Evolutionary conservation across 2,113 vertebrate species (phyloP).

Genomic region (Bombycilla garrulus): DNA sequence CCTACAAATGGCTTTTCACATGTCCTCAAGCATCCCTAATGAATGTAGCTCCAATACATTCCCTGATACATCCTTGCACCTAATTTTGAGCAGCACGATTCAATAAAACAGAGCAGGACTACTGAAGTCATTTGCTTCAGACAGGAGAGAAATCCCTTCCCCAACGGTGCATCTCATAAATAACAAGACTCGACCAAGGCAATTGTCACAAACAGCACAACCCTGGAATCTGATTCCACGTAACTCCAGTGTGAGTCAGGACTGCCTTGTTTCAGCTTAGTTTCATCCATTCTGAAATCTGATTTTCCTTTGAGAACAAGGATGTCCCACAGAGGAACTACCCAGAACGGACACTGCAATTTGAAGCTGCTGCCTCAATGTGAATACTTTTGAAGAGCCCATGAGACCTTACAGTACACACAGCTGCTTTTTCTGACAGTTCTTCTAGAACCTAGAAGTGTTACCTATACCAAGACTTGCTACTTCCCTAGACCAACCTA

Average conservation of each 20-base stretch:
- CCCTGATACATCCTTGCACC: not conserved
- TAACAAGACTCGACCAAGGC: not conserved
- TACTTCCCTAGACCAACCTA: not conserved
- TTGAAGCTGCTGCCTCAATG: not conserved
- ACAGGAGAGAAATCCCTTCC: not conserved
- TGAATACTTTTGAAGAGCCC: not conserved
- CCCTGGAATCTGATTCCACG: not conserved
- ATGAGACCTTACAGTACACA: not conserved
- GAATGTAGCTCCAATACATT: not conserved
- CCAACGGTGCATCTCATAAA: not conserved
- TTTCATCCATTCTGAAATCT: not conserved
- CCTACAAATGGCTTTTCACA: not conserved
- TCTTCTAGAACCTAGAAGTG: not conserved
- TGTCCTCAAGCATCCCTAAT: not conserved
- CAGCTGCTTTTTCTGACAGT: not conserved
- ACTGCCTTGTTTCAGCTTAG: not conserved
- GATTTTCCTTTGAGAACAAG: not conserved
- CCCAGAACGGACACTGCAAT: not conserved
- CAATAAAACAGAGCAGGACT: not conserved
- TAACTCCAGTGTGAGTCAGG: not conserved
- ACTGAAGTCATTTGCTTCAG: not conserved
- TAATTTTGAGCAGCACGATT: not conserved
- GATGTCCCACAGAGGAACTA: not conserved
- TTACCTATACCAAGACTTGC: not conserved
- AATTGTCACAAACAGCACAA: not conserved